Evolutionary conservation across 2,888 invertebrate species (phyloP).

Genomic region (Pelosia muscerda): DNA sequence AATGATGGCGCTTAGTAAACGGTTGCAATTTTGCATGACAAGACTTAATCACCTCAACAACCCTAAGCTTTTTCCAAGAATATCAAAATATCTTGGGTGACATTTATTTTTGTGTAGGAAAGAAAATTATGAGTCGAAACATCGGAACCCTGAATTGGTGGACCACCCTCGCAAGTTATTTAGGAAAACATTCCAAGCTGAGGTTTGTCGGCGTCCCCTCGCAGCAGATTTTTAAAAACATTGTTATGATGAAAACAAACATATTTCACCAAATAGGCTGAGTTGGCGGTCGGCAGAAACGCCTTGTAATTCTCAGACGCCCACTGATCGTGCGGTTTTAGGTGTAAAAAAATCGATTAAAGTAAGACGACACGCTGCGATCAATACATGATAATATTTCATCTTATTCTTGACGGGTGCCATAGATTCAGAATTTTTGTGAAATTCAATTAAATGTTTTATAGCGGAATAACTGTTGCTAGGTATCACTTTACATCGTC

Average conservation of each 20-base stretch:
- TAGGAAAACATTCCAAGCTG: constrained; percentile 71
- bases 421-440: constrained; percentile 80
- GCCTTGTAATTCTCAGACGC: constrained; percentile 82
- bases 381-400: constrained; percentile 85
- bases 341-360: constrained; percentile 87
- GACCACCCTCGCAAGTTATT: constrained; percentile 81
- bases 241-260: constrained; percentile 81
- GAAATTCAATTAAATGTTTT: constrained; percentile 84
- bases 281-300: constrained; percentile 78
- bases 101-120: constrained; percentile 38
- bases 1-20: constrained; percentile 60
- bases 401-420: constrained; percentile 75
- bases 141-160: constrained; percentile 58
- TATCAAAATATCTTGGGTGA: constrained; percentile 41
- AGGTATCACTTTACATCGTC: constrained; percentile 77
- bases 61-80: constrained; percentile 45
- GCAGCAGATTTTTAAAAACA: constrained; percentile 69
- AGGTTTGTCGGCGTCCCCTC: constrained; percentile 64
- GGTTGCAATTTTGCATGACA: constrained; percentile 71
- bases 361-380: constrained; percentile 85
- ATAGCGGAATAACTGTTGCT: constrained; percentile 73
- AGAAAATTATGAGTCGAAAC: constrained; percentile 42
- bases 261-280: constrained; percentile 80
- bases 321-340: constrained; percentile 83
- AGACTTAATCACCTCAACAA: constrained; percentile 61